Base-by-base conservation (phyloP, 1,140 invertebrate genomes). In the Drosophila littoralis region DNA sequence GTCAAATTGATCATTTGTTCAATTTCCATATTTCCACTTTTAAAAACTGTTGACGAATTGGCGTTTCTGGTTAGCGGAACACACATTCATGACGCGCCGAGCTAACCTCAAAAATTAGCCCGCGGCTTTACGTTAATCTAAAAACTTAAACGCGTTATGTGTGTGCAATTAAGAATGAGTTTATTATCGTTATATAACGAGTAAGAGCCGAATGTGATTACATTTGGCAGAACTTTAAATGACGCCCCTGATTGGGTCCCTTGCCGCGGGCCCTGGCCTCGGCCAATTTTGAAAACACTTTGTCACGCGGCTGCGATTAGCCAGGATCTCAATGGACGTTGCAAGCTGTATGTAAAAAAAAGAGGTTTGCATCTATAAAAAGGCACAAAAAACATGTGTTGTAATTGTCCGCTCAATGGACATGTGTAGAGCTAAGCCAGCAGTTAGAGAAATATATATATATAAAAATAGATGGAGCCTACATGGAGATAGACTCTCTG, bases 361-460 rank as follows among this genome's bases (percentile, higher is more conserved):
- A 22, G 33, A 9, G 42, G 13, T 33, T 9, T 15, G 7, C 13
- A 13, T 12, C 12, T n/a, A 42, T 12, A 38, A 33, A 61, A 65
- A 52, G 59, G 28, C 55, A 54, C 60, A 57, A 64, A 42, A 61
- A 45, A 67, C 57, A 81, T 71, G 76, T 67, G 54, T 63, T 88
- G 82, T 86, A 88, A 86, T 88, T 86, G 83, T 83, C 72, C 79
- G 83, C 68, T 76, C 64, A 79, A 79, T 58, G 78, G 75, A 81
- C 81, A 86, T 77, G 77, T 59, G 69, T 58, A 38, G 48, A 69
- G 59, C 35, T 35, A 28, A 10, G 22, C 2, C 10, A 46, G 12
- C 12, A 13, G 2, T n/a, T 6, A 38, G 9, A 32, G 15, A 17
- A 7, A 15, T 17, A 4, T 17, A 33, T 42, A 3, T 32, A 32